These are phyloP conservation scores for Oithona nana DNA, from an alignment of 2,888 invertebrate species.

Conservation along the genomic window DNA sequence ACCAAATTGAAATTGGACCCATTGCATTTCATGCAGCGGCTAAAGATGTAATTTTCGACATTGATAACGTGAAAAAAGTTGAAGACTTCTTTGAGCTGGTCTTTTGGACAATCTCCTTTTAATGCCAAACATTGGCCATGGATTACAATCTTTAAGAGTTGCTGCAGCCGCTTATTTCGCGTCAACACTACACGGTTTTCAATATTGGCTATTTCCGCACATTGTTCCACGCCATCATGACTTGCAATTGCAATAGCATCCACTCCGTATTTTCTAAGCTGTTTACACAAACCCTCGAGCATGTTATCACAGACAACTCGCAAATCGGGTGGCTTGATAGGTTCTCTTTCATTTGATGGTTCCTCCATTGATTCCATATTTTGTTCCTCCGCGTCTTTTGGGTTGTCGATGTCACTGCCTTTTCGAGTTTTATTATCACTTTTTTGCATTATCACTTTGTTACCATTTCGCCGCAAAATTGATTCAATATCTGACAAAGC, in stretches of 20 bases:
- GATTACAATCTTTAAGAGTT: not conserved
- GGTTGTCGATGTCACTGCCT: not conserved
- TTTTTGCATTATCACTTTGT: not conserved
- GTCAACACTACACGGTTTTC: constrained; percentile 1
- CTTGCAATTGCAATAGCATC: constrained; percentile 2
- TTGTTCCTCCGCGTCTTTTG: not conserved
- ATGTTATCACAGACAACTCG: constrained; percentile 2
- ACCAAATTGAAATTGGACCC: not conserved
- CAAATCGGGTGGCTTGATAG: not conserved
- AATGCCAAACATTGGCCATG: not conserved
- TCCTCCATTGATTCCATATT: no score
- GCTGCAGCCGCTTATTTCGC: not conserved
- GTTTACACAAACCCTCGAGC: constrained; percentile 12
- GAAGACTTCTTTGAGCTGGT: not conserved
- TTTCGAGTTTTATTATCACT: not conserved
- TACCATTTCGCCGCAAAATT: not conserved
- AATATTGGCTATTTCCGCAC: not conserved
- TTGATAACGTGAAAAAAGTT: not conserved
- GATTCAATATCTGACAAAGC: not conserved
- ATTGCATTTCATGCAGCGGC: not conserved
- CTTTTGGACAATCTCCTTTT: not conserved
- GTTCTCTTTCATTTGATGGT: no score
- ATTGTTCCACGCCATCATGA: not conserved
- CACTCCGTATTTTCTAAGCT: constrained; percentile 2
- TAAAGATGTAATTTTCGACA: not conserved